These are phyloP conservation scores for Eupeodes corollae DNA, from an alignment of 1,140 invertebrate species.

Conservation along the genomic window DNA sequence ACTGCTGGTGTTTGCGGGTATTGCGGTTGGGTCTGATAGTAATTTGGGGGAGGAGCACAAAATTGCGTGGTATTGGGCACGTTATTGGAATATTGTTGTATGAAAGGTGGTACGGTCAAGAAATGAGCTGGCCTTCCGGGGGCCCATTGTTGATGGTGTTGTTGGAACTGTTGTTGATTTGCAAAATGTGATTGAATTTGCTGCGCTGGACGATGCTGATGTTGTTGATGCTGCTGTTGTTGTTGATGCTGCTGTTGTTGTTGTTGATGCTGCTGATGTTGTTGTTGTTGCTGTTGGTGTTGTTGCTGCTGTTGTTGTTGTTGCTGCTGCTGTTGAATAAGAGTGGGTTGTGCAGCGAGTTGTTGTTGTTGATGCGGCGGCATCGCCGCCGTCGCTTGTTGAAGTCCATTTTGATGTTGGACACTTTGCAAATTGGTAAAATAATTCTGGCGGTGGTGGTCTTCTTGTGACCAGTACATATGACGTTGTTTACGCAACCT, in stretches of 20 bases:
- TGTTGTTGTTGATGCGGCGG: constrained; percentile 5
- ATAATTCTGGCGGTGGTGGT: too few species aligned
- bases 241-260: too few species aligned
- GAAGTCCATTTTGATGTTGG: not conserved
- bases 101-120: constrained; percentile 4
- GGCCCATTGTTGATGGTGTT: constrained; percentile 9
- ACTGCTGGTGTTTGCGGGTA: constrained; percentile 2
- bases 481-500: too few species aligned
- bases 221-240: constrained; percentile 17
- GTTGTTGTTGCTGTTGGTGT: constrained; percentile 14
- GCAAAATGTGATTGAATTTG: not conserved
- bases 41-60: constrained; percentile 5
- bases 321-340: constrained; percentile 12
- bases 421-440: too few species aligned
- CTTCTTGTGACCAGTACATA: too few species aligned
- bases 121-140: constrained; percentile 3
- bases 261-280: constrained; percentile 14
- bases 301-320: constrained; percentile 10
- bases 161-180: constrained; percentile 6
- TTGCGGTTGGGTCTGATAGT: too few species aligned
- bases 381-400: constrained; percentile 6
- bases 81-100: constrained; percentile 5
- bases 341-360: not conserved
- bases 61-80: constrained; percentile 19
- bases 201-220: too few species aligned